phyloP scores from a whole-genome alignment of 2,113 vertebrate species.

The Chionodraco myersi region DNA sequence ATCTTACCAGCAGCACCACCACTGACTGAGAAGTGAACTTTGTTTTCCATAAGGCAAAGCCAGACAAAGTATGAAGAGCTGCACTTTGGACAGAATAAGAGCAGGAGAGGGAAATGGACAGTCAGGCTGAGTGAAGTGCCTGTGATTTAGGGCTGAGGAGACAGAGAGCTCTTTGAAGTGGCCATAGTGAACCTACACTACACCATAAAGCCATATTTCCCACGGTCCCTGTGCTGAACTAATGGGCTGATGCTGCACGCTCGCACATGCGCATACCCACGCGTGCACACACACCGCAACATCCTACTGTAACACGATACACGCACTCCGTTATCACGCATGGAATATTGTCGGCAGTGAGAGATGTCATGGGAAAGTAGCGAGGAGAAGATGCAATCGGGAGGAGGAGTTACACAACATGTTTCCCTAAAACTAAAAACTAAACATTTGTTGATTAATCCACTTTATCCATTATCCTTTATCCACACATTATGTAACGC shows the following conservation, averaged over 20 bases:
- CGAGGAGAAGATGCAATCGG: constrained; percentile 14
- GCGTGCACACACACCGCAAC: constrained; percentile 3
- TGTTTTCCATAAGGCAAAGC: not conserved
- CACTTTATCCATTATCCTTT: not conserved
- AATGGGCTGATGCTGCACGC: constrained; percentile 41
- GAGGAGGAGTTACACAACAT: not conserved
- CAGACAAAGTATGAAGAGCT: not conserved
- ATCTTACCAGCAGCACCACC: constrained; percentile 8
- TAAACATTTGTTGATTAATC: constrained; percentile 20
- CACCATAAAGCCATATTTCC: constrained; percentile 44
- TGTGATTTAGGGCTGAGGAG: constrained; percentile 36
- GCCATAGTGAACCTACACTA: constrained; percentile 15
- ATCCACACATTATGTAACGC: not conserved
- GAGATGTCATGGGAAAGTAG: constrained; percentile 51
- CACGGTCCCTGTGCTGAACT: constrained; percentile 59
- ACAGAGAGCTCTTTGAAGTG: constrained; percentile 37
- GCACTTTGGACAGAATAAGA: not conserved
- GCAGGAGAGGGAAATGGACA: not conserved
- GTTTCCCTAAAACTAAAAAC: not conserved
- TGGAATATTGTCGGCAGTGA: not conserved
- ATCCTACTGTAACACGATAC: constrained; percentile 52
- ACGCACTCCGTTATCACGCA: constrained; percentile 9
- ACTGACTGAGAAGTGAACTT: not conserved
- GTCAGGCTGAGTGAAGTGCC: not conserved
- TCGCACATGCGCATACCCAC: constrained; percentile 25